Base-by-base conservation (phyloP, 2,113 vertebrate genomes). In the Speoplatyrhinus poulsoni region DNA sequence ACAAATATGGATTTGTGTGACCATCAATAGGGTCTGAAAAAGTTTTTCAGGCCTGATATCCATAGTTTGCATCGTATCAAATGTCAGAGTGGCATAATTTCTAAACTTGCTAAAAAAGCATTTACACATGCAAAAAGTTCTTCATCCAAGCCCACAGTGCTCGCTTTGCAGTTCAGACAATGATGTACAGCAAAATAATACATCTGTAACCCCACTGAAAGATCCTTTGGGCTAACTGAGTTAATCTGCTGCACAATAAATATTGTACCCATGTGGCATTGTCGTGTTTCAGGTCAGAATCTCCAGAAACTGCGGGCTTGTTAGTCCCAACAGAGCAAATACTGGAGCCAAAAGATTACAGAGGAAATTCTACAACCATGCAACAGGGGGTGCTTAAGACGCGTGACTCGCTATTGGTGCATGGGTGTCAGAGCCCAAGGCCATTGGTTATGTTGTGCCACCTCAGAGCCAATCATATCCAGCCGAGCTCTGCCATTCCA, bases 381-480 rank as follows among this genome's bases (percentile, higher is more conserved):
- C 85, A 87, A 88, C 84, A 83, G 77, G 75, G 85, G 82, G 75
- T 77, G 87, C 75, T 67, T 78, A 47, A 68, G 61, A 49, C 60
- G 87, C 77, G 55, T 64, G 60, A 57, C 72, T 80, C 65, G 46
- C 76, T 49, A 89, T 86, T 89, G 86, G 88, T 78, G 71, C 17
- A 68, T 3, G 15, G 17, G 58, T 0, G n/a, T 73, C 70, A 78
- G 82, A 80, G 76, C 83, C 49, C 49, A 72, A 78, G 13, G 46
- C 85, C 46, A 92, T 91, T 92, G 90, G 91, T 76, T 82, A 61
- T 68, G 65, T 66, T 75, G 82, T 32, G 56, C 3, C 6, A 70
- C 10, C 69, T 15, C 63, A 70, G 67, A 82, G 70, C 88, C 87
- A 91, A 91, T 90, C 79, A 8, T 3, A 13, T 60, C 26, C 58